Evolutionary conservation across 2,797 vertebrate species (phyloP), one percentile per base, ranked within the genome.

Genomic region (Tragopan temminckii): DNA sequence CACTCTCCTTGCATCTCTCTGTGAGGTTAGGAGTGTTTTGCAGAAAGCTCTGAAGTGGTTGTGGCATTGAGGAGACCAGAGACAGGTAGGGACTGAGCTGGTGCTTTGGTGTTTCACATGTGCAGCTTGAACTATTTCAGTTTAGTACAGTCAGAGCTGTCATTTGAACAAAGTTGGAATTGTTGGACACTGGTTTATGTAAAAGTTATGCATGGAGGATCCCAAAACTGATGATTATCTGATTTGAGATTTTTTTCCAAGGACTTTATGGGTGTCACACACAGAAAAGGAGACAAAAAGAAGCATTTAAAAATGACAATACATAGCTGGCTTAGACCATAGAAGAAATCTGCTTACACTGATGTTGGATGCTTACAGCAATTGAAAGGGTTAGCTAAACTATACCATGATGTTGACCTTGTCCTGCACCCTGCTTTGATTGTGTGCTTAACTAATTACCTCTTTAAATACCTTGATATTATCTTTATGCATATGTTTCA

Each of bases 51-150:
- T 2, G 18, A 52, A 24, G 15, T n/a, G 27, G 23, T 27, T 24
- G n/a, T 35, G n/a, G 21, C 18, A 81, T 31, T 38, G 14, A 66
- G 1, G 1, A 62, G 24, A 59, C 25, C 40, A 0, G 0, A 74
- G 23, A 72, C 21, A 79, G 36, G 13, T 48, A 59, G 3, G 36
- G 27, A 70, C 24, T 27, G 9, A 57, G 9, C 8, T 52, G 63
- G 45, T 46, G 59, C 79, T 64, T 33, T 29, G 20, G 18, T 31
- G 25, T 42, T 64, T 61, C 31, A 25, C 12, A 11, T 5, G 25
- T 43, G 11, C 46, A 66, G n/a, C 50, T 33, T 53, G 23, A 20
- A 18, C 46, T 52, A 20, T 43, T 40, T 64, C n/a, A 13, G 25
- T 79, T 63, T 42, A 45, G 38, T 11, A 5, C 35, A 66, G 38